Evolutionary conservation across 2,113 vertebrate species (phyloP), one percentile per base, ranked within the genome.

Genomic region (Castor canadensis): DNA sequence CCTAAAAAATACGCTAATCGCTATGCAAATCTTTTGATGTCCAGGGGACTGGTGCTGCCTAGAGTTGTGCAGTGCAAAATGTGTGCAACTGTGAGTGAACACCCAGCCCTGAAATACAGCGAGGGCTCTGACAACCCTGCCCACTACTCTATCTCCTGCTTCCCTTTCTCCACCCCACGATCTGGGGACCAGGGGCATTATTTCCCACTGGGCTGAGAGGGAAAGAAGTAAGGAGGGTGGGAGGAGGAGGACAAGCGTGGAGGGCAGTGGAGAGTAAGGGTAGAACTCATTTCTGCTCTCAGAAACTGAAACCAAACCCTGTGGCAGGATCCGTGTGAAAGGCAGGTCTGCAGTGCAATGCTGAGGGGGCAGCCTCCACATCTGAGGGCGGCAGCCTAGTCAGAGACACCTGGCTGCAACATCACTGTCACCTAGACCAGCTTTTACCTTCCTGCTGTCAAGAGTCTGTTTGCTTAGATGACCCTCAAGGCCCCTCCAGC

Each of bases 271-370:
- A 47, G 38, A 45, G 43, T 40, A 94, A 64, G 49, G 13, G 26
- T 1, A 76, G 72, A n/a, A 79, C 49, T 40, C n/a, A 12, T 40
- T 91, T 38, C 73, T 86, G 52, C 52, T 54, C 9, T 9, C 22
- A 52, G 83, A 96, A 96, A 94, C 79, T 0, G 32, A 94, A 97
- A 97, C 84, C 9, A 15, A 89, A 97, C 94, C 73, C 72, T 45
- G 45, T 4, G 35, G 54, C 73, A 49, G 72, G n/a, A 43, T 45
- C n/a, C 1, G 1, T 1, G 35, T 58, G 67, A 62, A 52, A 64
- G 49, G 60, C 43, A 16, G 56, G 26, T 67, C 58, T 64, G 66
- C 22, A 64, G 72, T 49, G 30, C 10, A 40, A 66, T 22, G 2
- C 66, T 15, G 72, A 45, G 26, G 20, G n/a, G 47, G 47, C 17